Evolutionary conservation across 2,797 vertebrate species (phyloP), one percentile per base, ranked within the genome.

Genomic region (Lophius americanus): DNA sequence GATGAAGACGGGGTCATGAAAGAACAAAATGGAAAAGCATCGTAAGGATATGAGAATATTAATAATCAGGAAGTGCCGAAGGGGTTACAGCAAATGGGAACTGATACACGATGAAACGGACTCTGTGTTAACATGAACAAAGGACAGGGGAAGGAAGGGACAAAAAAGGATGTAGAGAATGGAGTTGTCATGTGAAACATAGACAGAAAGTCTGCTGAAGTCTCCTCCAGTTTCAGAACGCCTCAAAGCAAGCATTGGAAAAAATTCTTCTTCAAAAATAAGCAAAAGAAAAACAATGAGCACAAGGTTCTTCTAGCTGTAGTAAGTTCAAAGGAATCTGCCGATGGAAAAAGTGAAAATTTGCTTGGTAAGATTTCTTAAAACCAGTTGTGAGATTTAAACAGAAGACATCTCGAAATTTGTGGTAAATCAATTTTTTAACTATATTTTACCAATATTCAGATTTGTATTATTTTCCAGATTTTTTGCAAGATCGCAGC

Each of bases 11-110:
- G 36, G 35, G 51, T 37, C 54, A 38, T 12, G 63, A 64, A 55
- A 55, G 65, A 52, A 10, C 2, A 11, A 60, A 63, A 23, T 23
- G 23, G 63, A 56, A 62, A 47, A 61, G 58, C 57, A 58, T 23
- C 23, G 23, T 23, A 44, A 52, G 37, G 51, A 48, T 54, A 9
- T 66, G 57, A 35, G 14, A 55, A 37, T 46, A 42, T 48, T 38
- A 42, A 57, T 55, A 70, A 72, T 43, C 43, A 70, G 49, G 66
- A 70, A 41, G 33, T 58, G 13, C 64, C 69, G 14, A 66, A 53
- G 55, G 70, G 37, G 60, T 67, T 70, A 64, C 73, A 81, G 64
- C 54, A 46, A 71, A 77, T 56, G 68, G 61, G 56, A 77, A 72
- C 68, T 51, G 39, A 59, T 51, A 47, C 60, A 64, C 62, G 66